Conservation (phyloP, 2,888 invertebrate genomes). For the Trichopoda pennipes region DNA sequence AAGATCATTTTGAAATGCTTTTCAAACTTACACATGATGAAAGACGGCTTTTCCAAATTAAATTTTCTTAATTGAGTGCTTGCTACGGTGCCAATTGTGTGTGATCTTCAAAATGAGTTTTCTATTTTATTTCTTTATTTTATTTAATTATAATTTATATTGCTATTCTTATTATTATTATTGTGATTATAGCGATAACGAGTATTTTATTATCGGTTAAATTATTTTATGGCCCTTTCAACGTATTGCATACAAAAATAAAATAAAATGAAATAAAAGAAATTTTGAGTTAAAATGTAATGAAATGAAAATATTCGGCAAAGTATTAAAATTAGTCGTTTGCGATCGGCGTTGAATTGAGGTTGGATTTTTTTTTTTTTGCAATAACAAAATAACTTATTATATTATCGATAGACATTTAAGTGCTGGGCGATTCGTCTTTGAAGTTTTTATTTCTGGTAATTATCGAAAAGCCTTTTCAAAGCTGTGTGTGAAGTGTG, state of each 20-base stretch:
- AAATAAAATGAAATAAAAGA: background rate
- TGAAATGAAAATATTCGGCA: conserved; percentile 13
- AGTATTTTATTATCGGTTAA: conserved; percentile 27
- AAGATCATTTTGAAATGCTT: no score
- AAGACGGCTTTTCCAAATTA: no score
- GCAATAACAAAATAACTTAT: background rate
- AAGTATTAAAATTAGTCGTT: conserved; percentile 38
- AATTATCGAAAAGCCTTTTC: no score
- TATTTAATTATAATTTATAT: no score
- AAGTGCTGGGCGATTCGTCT: background rate
- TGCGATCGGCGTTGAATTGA: conserved; percentile 14
- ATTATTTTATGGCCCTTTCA: conserved; percentile 46
- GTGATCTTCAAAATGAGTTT: no score
- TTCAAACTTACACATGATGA: no score
- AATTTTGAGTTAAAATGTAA: background rate
- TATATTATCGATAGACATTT: background rate
- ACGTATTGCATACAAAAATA: no score
- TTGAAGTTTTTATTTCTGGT: no score
- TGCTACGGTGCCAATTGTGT: no score
- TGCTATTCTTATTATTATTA: background rate
- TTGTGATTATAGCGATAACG: background rate
- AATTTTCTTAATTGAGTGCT: no score
- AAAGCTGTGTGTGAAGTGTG: no score
- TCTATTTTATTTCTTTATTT: no score
- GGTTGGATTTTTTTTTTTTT: conserved; percentile 12